These are phyloP conservation scores for Falco rusticolus DNA, from an alignment of 2,797 vertebrate species.

Conservation along the genomic window DNA sequence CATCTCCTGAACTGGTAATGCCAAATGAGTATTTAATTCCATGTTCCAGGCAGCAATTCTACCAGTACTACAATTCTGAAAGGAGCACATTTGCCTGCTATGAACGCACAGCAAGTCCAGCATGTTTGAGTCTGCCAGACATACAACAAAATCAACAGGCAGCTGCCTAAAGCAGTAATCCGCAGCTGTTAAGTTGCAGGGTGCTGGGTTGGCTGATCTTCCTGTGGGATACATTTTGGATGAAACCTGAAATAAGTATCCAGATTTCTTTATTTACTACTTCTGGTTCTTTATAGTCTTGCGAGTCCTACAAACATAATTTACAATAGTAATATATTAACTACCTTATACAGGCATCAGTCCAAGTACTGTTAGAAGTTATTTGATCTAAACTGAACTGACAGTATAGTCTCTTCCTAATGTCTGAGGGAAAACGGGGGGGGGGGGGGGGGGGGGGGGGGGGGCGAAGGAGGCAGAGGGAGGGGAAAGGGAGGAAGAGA, in stretches of 20 bases:
- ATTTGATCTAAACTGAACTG: not conserved
- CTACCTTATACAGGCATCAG: not conserved
- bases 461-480: too few relatives aligned
- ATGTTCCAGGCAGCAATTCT: not conserved
- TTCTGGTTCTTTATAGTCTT: not conserved
- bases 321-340: not conserved
- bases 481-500: too few relatives aligned
- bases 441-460: too few relatives aligned
- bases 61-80: not conserved
- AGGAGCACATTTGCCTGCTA: not conserved
- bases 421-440: not conserved
- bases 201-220: not conserved
- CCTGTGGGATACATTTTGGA: not conserved
- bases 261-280: not conserved
- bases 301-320: not conserved
- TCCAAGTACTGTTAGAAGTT: not conserved
- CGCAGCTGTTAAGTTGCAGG: not conserved
- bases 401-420: not conserved
- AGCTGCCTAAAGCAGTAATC: not conserved
- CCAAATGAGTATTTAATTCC: not conserved
- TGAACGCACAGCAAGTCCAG: not conserved
- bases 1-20: not conserved
- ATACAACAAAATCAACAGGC: not conserved
- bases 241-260: not conserved
- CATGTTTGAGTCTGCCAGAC: not conserved